A percentile compares a stretch with the other conserved stretches of the same genome.
Conservation (phyloP, 2,888 invertebrate species). For the Mimachlamys varia region DNA sequence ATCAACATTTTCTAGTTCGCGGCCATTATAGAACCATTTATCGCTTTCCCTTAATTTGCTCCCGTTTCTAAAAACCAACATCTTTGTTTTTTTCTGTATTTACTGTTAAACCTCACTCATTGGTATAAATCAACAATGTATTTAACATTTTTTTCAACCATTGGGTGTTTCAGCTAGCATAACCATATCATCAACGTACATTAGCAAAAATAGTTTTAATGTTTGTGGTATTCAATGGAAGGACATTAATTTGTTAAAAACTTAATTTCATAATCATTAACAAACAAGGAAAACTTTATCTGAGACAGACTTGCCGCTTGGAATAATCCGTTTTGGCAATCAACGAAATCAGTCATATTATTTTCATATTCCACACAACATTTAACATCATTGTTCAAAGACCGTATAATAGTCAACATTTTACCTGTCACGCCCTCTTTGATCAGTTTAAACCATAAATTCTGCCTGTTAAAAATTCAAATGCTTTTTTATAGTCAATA, state of each 20-base stretch:
- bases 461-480: conserved; percentile 50
- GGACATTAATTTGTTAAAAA: background rate
- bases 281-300: conserved; percentile 32
- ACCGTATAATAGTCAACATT: conserved; percentile 42
- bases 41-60: no score
- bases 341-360: conserved; percentile 45
- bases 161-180: background rate
- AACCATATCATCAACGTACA: conserved; percentile 35
- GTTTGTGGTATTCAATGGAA: background rate
- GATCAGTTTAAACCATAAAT: conserved; percentile 53
- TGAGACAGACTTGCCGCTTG: conserved; percentile 44
- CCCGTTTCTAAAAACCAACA: background rate
- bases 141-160: conserved; percentile 29
- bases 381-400: conserved; percentile 47
- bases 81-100: no score
- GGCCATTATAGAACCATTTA: no score
- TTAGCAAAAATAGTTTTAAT: background rate
- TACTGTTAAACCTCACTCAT: background rate
- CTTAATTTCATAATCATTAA: conserved; percentile 4
- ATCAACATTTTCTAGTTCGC: no score
- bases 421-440: conserved; percentile 45
- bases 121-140: background rate
- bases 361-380: conserved; percentile 43
- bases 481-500: no score
- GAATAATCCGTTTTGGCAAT: conserved; percentile 42